Percentiles rank a stretch among this genome's conserved stretches.
Conservation (phyloP, 2,113 vertebrate species). For the Anhinga anhinga region DNA sequence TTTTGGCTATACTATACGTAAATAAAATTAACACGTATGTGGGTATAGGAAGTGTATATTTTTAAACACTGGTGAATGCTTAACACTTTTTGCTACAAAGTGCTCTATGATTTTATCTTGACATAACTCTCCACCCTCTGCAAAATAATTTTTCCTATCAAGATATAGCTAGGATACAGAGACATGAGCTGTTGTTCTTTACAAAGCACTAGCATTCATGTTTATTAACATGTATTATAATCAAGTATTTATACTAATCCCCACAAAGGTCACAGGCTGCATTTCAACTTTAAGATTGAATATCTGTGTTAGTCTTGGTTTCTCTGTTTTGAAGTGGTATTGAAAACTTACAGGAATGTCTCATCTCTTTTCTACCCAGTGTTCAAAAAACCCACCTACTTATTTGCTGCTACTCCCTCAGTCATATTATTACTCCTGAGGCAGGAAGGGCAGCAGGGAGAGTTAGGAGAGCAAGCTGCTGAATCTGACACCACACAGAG, state of each 20-base stretch:
- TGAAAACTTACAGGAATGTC: neutral
- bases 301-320: neutral
- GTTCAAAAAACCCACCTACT: neutral
- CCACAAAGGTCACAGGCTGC: neutral
- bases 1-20: neutral
- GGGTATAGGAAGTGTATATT: neutral
- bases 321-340: neutral
- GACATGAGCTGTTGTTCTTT: neutral
- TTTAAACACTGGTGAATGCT: neutral
- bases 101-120: neutral
- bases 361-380: neutral
- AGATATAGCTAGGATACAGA: neutral
- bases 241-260: neutral
- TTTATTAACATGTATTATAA: neutral
- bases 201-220: neutral
- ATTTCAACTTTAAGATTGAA: neutral
- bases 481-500: neutral
- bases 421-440: neutral
- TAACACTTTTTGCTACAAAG: neutral
- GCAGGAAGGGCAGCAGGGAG: neutral
- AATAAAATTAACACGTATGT: neutral
- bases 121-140: neutral
- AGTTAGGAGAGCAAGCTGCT: neutral
- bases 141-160: neutral
- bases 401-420: neutral